Conservation (phyloP, 2,797 vertebrate genomes). For the Pseudomugil tenellus region DNA sequence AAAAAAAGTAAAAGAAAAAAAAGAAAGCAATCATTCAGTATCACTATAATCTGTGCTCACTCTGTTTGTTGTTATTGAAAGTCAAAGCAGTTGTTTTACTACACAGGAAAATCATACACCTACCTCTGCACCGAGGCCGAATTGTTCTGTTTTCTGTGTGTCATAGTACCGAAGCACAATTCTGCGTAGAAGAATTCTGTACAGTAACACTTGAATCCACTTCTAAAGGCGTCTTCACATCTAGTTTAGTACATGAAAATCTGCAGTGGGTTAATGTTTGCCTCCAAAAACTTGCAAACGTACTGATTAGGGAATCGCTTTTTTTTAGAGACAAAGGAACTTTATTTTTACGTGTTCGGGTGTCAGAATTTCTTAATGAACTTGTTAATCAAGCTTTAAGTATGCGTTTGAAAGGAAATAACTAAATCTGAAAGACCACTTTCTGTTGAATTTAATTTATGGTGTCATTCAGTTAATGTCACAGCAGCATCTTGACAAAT, state of each 20-base stretch:
- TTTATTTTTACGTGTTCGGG: neutral
- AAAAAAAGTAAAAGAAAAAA: no score
- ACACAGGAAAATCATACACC: slow-evolving; percentile 2
- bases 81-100: slow-evolving; percentile 11
- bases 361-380: slow-evolving; percentile 14
- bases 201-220: slow-evolving; percentile 12
- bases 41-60: slow-evolving; percentile 30
- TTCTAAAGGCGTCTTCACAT: slow-evolving; percentile 5
- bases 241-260: neutral
- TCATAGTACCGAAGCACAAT: slow-evolving; percentile 44
- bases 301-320: neutral
- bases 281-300: neutral
- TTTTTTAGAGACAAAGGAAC: neutral
- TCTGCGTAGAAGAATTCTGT: slow-evolving; percentile 4
- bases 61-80: slow-evolving; percentile 18
- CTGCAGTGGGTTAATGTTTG: neutral
- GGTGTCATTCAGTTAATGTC: slow-evolving; percentile 28
- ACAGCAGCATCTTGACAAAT: slow-evolving; percentile 68
- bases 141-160: slow-evolving; percentile 12
- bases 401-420: slow-evolving; percentile 20
- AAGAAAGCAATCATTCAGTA: slow-evolving; percentile 25
- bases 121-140: slow-evolving; percentile 33
- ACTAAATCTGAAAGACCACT: slow-evolving; percentile 14
- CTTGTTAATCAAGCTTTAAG: slow-evolving; percentile 6
- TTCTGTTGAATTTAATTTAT: slow-evolving; percentile 22